These are phyloP conservation scores for Coenonympha arcania DNA, from an alignment of 2,888 invertebrate species.

Conservation along the genomic window DNA sequence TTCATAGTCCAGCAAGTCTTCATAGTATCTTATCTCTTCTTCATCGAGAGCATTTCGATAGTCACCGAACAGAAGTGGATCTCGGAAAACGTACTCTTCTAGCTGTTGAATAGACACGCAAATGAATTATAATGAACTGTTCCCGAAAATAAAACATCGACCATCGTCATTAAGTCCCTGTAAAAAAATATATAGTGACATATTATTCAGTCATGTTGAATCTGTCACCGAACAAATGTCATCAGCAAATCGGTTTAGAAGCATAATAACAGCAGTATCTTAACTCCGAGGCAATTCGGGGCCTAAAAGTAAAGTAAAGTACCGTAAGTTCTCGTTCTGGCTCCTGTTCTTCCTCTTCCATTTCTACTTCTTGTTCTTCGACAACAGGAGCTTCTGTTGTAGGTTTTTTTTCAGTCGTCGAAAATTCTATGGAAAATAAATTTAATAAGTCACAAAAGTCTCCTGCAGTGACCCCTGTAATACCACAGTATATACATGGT, in stretches of 20 bases:
- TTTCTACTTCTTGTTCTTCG: conserved; percentile 29
- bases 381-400: conserved; percentile 21
- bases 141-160: too few relatives aligned
- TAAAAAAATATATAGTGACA: too few relatives aligned
- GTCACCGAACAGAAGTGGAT: conserved; percentile 91
- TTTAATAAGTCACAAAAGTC: too few relatives aligned
- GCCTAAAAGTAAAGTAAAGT: background rate
- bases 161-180: too few relatives aligned
- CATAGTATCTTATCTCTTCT: conserved; percentile 85
- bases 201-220: too few relatives aligned
- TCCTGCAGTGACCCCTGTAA: too few relatives aligned
- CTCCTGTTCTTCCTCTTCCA: conserved; percentile 49
- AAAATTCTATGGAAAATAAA: conserved; percentile 47
- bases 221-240: too few relatives aligned
- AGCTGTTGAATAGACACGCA: conserved; percentile 52
- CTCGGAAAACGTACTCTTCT: conserved; percentile 81
- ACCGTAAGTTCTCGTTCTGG: conserved; percentile 56
- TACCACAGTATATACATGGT: too few relatives aligned
- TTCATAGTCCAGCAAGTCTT: conserved; percentile 91
- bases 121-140: too few relatives aligned
- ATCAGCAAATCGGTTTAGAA: too few relatives aligned
- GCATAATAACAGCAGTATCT: too few relatives aligned
- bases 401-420: conserved; percentile 32
- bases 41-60: conserved; percentile 89
- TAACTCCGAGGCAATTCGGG: too few relatives aligned